These are phyloP conservation scores for Dicaeum eximium DNA, from an alignment of 2,113 vertebrate genomes.

Conservation along the genomic window DNA sequence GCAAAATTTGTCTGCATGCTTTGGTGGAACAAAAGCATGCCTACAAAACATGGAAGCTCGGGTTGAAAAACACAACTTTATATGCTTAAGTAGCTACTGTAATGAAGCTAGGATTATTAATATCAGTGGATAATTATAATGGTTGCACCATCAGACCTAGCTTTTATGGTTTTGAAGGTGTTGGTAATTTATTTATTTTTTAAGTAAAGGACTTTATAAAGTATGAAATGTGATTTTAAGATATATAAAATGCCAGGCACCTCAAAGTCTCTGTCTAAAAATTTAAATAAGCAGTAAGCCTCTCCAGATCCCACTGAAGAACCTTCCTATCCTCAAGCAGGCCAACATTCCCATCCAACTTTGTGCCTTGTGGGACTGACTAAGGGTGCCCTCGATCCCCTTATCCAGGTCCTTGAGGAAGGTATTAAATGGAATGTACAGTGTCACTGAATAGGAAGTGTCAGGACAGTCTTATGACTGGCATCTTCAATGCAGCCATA, in stretches of 20 bases:
- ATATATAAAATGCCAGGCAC: background rate
- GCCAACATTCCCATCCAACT: background rate
- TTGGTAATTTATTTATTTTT: background rate
- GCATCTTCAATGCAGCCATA: background rate
- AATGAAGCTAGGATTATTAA: background rate
- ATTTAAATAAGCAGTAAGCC: background rate
- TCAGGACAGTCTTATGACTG: background rate
- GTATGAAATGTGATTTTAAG: background rate
- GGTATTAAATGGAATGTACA: background rate
- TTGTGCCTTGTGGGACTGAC: background rate
- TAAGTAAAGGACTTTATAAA: background rate
- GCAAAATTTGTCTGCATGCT: background rate
- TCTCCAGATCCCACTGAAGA: background rate
- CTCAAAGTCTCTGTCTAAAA: background rate
- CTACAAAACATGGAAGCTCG: background rate
- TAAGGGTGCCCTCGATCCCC: rapidly evolving
- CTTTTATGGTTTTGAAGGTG: background rate
- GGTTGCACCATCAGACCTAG: background rate
- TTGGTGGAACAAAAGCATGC: background rate
- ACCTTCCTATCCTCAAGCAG: background rate
- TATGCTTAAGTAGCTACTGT: background rate
- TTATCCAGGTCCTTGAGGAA: background rate
- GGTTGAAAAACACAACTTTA: background rate
- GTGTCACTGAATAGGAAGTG: background rate
- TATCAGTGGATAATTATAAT: background rate